Evolutionary conservation across 2,888 invertebrate species (phyloP).

Genomic region (Atethmia centrago): DNA sequence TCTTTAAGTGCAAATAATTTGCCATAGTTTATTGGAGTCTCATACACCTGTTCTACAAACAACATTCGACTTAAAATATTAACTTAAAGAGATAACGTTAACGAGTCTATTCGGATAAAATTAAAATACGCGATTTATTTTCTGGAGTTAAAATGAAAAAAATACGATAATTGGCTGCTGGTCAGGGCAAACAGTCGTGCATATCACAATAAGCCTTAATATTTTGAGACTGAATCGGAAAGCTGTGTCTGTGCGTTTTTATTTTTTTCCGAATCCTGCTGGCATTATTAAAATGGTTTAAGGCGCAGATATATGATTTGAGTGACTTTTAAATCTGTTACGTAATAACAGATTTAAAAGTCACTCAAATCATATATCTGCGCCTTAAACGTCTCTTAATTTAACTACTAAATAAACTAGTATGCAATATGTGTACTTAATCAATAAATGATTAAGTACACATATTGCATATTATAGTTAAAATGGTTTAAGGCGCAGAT

Average conservation of each 20-base stretch:
- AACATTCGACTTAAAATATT: conserved; percentile 27
- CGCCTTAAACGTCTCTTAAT: too few species aligned
- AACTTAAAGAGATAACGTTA: conserved; percentile 4
- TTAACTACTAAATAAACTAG: too few species aligned
- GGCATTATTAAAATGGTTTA: too few species aligned
- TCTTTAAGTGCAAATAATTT: conserved; percentile 17
- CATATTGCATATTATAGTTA: too few species aligned
- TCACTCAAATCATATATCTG: too few species aligned
- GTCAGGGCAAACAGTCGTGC: not conserved
- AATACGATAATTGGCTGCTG: conserved; percentile 20
- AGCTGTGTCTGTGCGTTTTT: not conserved
- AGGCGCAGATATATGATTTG: too few species aligned
- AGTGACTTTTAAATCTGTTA: too few species aligned
- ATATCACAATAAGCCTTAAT: not conserved
- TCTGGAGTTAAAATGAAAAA: conserved; percentile 6
- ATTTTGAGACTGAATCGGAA: not conserved
- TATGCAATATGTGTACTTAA: too few species aligned
- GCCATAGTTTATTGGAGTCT: conserved; percentile 22
- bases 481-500: too few species aligned
- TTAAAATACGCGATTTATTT: conserved; percentile 34
- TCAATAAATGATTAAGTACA: too few species aligned
- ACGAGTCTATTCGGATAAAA: conserved; percentile 40
- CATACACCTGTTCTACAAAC: conserved; percentile 27
- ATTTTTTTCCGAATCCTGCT: not conserved
- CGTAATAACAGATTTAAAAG: too few species aligned